Base-by-base conservation (phyloP, 1,140 invertebrate genomes). In the Holcopasites calliopsidis region DNA sequence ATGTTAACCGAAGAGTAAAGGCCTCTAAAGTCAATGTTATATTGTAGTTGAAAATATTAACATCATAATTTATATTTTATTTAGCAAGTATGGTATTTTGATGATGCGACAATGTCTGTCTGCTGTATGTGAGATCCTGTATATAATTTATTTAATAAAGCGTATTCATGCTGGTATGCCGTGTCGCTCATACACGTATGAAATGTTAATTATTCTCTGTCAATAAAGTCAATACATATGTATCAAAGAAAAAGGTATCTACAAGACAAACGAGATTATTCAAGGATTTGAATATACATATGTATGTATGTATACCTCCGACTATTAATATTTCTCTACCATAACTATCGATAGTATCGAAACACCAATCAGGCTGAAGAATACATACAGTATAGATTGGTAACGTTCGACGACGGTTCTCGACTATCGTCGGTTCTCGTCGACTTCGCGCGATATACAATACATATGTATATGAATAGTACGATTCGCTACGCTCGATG, bases 61-160 rank as follows among this genome's bases (percentile, higher is more conserved):
- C 85, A 85, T 82, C 55, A 83, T 82, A 85, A 81, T 88, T 90
- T 84, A 88, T 88, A 88, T 89, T 89, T 88, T 88, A 88, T 90
- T 81, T 83, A 84, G 78, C 83, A 84, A 82, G 85, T 83, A 86
- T 84, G 77, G 85, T 87, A 88, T 87, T 88, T 78, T 84, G 87
- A 75, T 84, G 80, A 87, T 87, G 82, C 82, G 74, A 82, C 65
- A 77, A 84, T 83, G 79, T 83, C 82, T 78, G 80, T 81, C 87
- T 86, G 80, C 82, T 78, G 80, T 81, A 87, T 86, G 80, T 65
- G 80, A 89, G 86, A 77, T 87, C 40, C 13, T 90, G 89, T 90
- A 91, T 83, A 88, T 88, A 86, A 90, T 89, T 89, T 90, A 90
- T 91, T 90, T 87, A 91, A 91, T 91, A 91, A 91, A 90, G 58